These are phyloP conservation scores for Pectinophora gossypiella DNA, from an alignment of 1,140 invertebrate genomes.

Conservation along the genomic window DNA sequence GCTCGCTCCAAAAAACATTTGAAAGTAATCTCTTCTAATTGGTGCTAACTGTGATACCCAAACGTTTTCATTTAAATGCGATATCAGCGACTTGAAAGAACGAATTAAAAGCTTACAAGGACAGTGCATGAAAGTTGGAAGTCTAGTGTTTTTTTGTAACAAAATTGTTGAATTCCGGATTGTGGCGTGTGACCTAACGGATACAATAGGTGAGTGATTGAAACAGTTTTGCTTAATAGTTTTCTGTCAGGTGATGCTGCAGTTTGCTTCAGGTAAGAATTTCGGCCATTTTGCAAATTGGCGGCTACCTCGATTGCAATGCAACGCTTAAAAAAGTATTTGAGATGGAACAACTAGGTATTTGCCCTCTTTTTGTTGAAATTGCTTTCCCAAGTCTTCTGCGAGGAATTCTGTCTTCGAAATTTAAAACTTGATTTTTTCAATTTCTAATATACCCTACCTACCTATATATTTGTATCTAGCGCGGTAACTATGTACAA, in stretches of 20 bases:
- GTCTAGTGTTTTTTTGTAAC: conserved; percentile 14
- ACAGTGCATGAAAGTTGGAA: conserved; percentile 13
- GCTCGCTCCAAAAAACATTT: conserved; percentile 4
- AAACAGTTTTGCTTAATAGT: neutral
- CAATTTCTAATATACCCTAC: no score
- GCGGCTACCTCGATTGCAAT: no score
- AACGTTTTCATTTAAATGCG: neutral
- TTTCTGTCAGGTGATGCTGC: conserved; percentile 1
- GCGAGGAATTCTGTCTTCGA: no score
- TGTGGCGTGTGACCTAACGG: conserved; percentile 21
- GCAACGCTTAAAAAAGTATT: no score
- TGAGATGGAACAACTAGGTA: no score
- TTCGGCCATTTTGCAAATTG: neutral
- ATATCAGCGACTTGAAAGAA: conserved; percentile 25
- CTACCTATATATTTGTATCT: no score
- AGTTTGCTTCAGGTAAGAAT: neutral
- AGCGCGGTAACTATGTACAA: no score
- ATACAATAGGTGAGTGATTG: conserved; percentile 3
- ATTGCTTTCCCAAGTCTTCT: no score
- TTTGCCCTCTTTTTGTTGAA: no score
- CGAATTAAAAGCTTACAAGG: conserved; percentile 44
- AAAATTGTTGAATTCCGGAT: conserved; percentile 48
- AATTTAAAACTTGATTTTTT: no score
- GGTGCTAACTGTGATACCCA: conserved; percentile 29
- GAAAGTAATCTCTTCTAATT: conserved; percentile 35